These are phyloP conservation scores for Hartigia nigra DNA, from an alignment of 2,888 invertebrate genomes.

Conservation along the genomic window DNA sequence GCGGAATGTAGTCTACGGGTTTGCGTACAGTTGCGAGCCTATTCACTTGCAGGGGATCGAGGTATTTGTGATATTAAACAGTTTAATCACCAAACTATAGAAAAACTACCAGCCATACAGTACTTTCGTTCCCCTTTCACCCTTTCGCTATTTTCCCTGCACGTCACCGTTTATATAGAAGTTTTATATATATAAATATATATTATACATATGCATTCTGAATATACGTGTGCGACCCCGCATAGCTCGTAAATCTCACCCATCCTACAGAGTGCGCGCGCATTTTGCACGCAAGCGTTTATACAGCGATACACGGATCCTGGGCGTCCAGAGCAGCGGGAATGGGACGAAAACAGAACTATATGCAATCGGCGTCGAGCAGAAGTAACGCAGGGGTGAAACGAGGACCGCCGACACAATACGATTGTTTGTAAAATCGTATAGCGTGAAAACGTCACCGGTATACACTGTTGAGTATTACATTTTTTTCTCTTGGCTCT, in stretches of 20 bases:
- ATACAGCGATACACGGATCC: slow-evolving; percentile 21
- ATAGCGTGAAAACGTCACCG: not conserved
- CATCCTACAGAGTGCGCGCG: slow-evolving; percentile 9
- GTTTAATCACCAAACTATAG: slow-evolving; percentile 55
- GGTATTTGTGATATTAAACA: slow-evolving; percentile 55
- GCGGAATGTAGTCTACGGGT: not conserved
- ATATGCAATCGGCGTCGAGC: slow-evolving; percentile 8
- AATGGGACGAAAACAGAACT: slow-evolving; percentile 1
- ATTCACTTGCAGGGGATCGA: slow-evolving; percentile 1
- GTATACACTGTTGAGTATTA: not conserved
- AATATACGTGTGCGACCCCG: slow-evolving; percentile 4
- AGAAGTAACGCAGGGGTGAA: slow-evolving; percentile 10
- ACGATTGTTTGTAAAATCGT: slow-evolving; percentile 22
- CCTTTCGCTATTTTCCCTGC: not conserved
- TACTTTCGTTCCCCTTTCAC: not conserved
- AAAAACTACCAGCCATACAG: slow-evolving; percentile 35
- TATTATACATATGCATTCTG: not conserved
- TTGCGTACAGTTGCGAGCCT: not conserved
- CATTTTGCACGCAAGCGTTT: slow-evolving; percentile 15
- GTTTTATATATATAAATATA: not conserved
- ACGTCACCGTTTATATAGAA: not conserved
- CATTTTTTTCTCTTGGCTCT: not conserved
- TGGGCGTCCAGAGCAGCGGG: not conserved
- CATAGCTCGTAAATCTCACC: slow-evolving; percentile 31
- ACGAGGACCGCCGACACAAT: slow-evolving; percentile 16